phyloP scores from a whole-genome alignment of 2,797 vertebrate genomes.

The Pyrrhura leucotis region DNA sequence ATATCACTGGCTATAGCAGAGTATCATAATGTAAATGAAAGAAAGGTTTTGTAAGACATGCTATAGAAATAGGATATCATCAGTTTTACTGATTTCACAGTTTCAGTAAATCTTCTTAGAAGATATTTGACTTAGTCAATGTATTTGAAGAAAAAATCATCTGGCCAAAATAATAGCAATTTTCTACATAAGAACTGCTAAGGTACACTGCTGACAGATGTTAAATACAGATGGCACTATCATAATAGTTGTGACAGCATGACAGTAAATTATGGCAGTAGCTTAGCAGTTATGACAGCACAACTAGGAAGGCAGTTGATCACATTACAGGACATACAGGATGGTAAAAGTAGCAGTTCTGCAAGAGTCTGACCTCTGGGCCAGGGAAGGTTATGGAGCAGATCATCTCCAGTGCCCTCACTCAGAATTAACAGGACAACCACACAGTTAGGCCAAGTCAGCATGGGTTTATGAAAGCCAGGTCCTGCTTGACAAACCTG shows the following conservation, averaged over 20 bases:
- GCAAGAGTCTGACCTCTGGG: neutral
- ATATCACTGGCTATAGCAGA: neutral
- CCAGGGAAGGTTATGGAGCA: neutral
- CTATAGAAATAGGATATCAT: neutral
- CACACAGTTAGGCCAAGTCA: neutral
- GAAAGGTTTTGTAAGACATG: neutral
- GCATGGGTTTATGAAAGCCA: neutral
- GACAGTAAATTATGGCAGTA: neutral
- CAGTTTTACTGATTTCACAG: neutral
- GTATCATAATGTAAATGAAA: neutral
- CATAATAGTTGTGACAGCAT: neutral
- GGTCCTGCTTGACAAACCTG: neutral
- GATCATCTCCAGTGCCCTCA: neutral
- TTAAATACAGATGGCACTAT: conserved; percentile 42
- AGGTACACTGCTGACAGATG: neutral
- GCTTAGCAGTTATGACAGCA: conserved; percentile 7
- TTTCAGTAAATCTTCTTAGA: neutral
- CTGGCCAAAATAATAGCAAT: conserved; percentile 7
- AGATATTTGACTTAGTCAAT: neutral
- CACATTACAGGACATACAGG: neutral
- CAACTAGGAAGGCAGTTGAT: conserved; percentile 33
- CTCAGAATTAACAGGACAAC: neutral
- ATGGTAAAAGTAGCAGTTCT: neutral
- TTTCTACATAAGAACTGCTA: neutral
- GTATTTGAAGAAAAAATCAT: conserved; percentile 4